Conservation (phyloP, 2,888 invertebrate genomes). For the Antheraea assamensis region DNA sequence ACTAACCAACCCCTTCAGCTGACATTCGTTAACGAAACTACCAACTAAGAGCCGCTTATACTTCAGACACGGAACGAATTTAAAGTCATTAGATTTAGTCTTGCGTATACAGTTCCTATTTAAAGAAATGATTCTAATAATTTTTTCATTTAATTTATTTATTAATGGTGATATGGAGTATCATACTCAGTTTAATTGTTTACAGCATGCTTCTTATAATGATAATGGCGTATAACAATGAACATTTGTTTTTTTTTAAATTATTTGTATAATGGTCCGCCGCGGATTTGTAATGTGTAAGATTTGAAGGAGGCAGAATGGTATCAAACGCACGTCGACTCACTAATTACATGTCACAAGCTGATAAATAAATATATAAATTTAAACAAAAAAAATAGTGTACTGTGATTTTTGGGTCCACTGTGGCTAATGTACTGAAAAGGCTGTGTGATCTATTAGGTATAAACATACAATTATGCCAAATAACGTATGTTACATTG, state of each 20-base stretch:
- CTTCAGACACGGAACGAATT: slow-evolving; percentile 50
- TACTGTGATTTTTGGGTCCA: background rate
- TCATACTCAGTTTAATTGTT: slow-evolving; percentile 42
- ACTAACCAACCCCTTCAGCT: slow-evolving; percentile 41
- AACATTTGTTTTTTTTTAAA: slow-evolving; percentile 28
- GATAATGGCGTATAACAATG: slow-evolving; percentile 27
- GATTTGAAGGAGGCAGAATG: background rate
- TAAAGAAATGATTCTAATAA: slow-evolving; percentile 47
- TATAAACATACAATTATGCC: background rate
- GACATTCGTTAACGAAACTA: slow-evolving; percentile 43
- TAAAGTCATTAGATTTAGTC: slow-evolving; percentile 61
- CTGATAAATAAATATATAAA: background rate
- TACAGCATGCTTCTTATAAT: slow-evolving; percentile 41
- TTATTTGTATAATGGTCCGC: background rate
- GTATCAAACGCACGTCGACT: background rate
- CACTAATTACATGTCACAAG: slow-evolving; percentile 32
- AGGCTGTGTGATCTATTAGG: slow-evolving; percentile 21
- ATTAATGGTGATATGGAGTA: slow-evolving; percentile 23
- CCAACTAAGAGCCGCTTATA: slow-evolving; percentile 32
- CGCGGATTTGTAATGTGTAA: background rate
- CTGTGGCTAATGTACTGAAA: slow-evolving; percentile 22
- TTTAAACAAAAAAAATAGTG: background rate
- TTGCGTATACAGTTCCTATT: slow-evolving; percentile 65
- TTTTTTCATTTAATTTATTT: slow-evolving; percentile 25
- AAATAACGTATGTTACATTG: background rate